phyloP scores from a whole-genome alignment of 1,140 invertebrate genomes.

The Aphaenogaster floridana region DNA sequence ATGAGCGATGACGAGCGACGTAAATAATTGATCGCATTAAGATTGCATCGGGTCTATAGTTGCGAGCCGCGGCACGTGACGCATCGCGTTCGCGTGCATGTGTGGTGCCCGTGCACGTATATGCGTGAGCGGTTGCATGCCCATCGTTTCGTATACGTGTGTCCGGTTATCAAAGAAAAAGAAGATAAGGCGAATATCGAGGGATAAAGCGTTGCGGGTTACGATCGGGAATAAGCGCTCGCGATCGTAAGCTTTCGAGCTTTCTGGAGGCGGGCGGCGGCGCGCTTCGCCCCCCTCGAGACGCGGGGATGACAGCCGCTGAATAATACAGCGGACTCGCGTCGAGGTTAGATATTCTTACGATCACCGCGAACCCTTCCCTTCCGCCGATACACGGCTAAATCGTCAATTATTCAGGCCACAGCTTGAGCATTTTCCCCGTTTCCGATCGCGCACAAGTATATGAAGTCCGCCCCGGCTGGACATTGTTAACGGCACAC shows the following conservation, averaged over 20 bases:
- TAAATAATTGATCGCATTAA: constrained; percentile 65
- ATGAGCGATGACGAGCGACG: constrained; percentile 56
- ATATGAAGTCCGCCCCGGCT: constrained; percentile 60
- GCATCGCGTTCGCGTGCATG: constrained; percentile 32
- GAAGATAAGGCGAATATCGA: constrained; percentile 54
- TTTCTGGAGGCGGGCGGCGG: constrained; percentile 68
- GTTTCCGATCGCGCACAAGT: constrained; percentile 81
- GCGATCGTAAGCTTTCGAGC: constrained; percentile 76
- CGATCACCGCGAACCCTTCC: constrained; percentile 83
- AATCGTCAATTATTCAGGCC: constrained; percentile 83
- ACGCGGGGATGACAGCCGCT: constrained; percentile 82
- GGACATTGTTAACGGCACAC: constrained; percentile 56
- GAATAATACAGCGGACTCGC: constrained; percentile 81
- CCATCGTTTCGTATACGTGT: background rate
- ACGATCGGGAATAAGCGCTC: constrained; percentile 73
- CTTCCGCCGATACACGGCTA: constrained; percentile 79
- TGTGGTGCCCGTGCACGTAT: background rate
- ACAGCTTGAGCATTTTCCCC: constrained; percentile 78
- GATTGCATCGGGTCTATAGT: constrained; percentile 64
- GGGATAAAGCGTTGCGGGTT: constrained; percentile 51
- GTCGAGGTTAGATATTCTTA: constrained; percentile 83
- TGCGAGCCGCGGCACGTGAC: constrained; percentile 63
- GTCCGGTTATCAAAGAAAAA: constrained; percentile 58
- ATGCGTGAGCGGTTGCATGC: constrained; percentile 15
- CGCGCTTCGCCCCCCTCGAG: constrained; percentile 66